phyloP scores from a whole-genome alignment of 2,113 vertebrate genomes.

The Motacilla alba region DNA sequence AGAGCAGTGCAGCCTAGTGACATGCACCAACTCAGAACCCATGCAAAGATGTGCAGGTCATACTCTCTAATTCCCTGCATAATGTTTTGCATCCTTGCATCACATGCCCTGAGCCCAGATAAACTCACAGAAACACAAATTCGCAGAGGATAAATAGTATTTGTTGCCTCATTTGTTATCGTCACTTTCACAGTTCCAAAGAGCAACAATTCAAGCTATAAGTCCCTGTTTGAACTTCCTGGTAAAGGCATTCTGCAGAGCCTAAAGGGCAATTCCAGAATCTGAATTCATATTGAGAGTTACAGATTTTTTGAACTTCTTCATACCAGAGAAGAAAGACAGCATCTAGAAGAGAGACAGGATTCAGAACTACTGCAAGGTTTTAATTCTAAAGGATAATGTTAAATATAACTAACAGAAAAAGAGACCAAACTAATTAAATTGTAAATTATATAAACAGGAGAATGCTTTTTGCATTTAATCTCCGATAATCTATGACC shows the following conservation, averaged over 20 bases:
- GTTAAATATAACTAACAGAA: neutral
- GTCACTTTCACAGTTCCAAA: neutral
- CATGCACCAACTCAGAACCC: neutral
- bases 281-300: neutral
- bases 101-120: neutral
- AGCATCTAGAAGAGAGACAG: neutral
- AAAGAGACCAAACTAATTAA: neutral
- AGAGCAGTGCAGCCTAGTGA: neutral
- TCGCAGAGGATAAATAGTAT: neutral
- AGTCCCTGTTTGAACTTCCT: neutral
- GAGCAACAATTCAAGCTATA: neutral
- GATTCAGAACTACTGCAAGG: neutral
- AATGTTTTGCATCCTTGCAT: neutral
- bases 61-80: neutral
- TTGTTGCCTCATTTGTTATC: neutral
- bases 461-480: neutral
- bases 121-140: neutral
- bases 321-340: neutral
- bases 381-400: neutral
- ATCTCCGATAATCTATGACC: neutral
- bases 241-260: neutral
- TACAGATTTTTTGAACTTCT: neutral
- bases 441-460: slow-evolving; percentile 4
- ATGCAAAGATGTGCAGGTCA: rapidly evolving
- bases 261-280: neutral